phyloP scores from a whole-genome alignment of 2,113 vertebrate species.

The Gasterosteus aculeatus region DNA sequence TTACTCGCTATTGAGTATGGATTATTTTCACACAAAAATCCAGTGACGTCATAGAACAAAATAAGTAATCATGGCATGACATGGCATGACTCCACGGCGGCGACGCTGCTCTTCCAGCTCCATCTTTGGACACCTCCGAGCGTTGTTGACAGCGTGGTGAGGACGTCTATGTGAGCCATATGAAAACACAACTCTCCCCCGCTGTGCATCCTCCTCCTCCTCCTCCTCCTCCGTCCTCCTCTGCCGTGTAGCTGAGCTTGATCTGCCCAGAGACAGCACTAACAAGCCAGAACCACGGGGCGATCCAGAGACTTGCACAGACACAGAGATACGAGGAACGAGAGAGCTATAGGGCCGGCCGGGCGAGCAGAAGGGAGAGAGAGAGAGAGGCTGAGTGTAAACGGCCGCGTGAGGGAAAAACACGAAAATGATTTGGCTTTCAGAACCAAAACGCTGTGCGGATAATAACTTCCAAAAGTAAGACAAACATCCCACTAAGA shows the following conservation, averaged over 20 bases:
- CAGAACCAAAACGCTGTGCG: background rate
- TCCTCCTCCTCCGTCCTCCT: too few species aligned
- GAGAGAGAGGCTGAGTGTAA: slow-evolving; percentile 1
- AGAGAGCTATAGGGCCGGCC: slow-evolving; percentile 17
- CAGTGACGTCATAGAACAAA: background rate
- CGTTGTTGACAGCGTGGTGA: background rate
- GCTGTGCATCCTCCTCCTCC: slow-evolving; percentile 35
- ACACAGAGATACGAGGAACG: slow-evolving; percentile 11
- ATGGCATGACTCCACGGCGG: background rate
- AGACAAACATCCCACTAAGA: background rate
- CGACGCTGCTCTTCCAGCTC: background rate
- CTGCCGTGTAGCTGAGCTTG: slow-evolving; percentile 19
- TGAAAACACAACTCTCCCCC: slow-evolving; percentile 16
- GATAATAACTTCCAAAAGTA: background rate
- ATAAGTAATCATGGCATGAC: background rate
- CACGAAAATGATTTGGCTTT: slow-evolving; percentile 13
- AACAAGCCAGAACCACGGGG: slow-evolving; percentile 56
- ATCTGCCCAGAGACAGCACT: slow-evolving; percentile 73
- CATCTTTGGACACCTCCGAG: background rate
- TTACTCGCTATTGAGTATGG: too few species aligned
- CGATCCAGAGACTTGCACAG: slow-evolving; percentile 48
- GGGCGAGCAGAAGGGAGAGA: slow-evolving; percentile 7
- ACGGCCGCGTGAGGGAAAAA: slow-evolving; percentile 10
- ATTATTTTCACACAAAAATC: background rate
- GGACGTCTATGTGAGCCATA: slow-evolving; percentile 1